Base-by-base conservation (phyloP, 1,140 invertebrate genomes). In the Diprion similis region DNA sequence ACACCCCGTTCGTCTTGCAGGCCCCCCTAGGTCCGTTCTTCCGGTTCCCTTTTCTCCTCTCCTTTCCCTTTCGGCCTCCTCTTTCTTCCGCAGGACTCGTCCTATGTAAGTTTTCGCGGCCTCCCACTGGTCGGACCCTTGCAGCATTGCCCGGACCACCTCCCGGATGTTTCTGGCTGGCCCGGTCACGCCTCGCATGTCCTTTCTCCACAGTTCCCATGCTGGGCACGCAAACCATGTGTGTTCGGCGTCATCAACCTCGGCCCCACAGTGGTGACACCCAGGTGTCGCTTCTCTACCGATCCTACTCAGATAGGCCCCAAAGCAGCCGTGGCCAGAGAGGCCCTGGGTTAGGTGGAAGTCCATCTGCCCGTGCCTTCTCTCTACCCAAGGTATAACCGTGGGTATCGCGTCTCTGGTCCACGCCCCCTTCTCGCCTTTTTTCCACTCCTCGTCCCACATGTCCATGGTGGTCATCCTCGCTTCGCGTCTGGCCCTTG, bases 281-380 rank as follows among this genome's bases (percentile, higher is more conserved):
- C n/a, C 37, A 8, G 47, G 15, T 17, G 7, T 70, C 1, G 15
- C 37, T 10, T 37, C 45, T 69, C 73, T 71, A 13, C 71, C 68
- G 15, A 80, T 80, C 19, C 71, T 48, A 3, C 73, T 13, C 8
- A 75, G 70, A 59, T 76, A 79, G 10, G 13, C 48, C 13, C 66
- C 66, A 51, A 78, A 80, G n/a, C 45, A 68, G 0, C 77, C 73
- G 70, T 81, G 80, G n/a, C 74, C 77, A 1, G 68, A 75, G 9
- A 79, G 73, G 10, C 73, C 46, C 69, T 78, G 79, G 11, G 77
- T 77, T 6, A 76, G n/a, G 68, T 78, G 77, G 70, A 74, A 79
- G 13, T 74, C 72, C 9, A 74, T 72, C 13, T 73, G 48, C 7
- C 76, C 75, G 66, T 75, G 73, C 18, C 71, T 67, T n/a, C 74